A percentile compares a stretch with the other conserved stretches of the same genome.
Evolutionary conservation across 2,797 vertebrate genomes (phyloP).

Genomic region (Triplophysa bombifrons): DNA sequence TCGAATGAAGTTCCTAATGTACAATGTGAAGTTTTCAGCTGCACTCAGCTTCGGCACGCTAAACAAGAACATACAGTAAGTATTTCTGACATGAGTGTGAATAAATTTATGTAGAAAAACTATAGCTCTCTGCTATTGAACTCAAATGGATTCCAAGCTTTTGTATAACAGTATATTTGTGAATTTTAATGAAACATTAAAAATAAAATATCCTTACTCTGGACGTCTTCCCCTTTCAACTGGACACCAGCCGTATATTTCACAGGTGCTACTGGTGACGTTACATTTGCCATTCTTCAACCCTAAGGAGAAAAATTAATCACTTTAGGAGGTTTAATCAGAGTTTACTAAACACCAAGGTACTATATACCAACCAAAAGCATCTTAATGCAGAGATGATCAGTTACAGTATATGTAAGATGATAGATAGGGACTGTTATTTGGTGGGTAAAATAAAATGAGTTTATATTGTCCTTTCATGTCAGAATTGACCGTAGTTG

Average conservation of each 20-base stretch:
- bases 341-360: background rate
- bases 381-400: too few relatives aligned
- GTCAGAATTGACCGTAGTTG: too few relatives aligned
- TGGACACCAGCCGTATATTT: slow-evolving; percentile 92
- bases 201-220: slow-evolving; percentile 61
- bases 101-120: background rate
- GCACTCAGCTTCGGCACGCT: slow-evolving; percentile 79
- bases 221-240: slow-evolving; percentile 71
- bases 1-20: slow-evolving; percentile 90
- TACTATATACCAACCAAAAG: too few relatives aligned
- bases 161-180: background rate
- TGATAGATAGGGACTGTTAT: too few relatives aligned
- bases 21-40: slow-evolving; percentile 92
- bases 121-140: background rate
- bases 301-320: slow-evolving; percentile 67
- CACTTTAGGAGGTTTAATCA: background rate
- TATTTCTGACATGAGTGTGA: background rate
- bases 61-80: slow-evolving; percentile 37
- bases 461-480: too few relatives aligned
- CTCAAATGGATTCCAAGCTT: too few relatives aligned
- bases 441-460: too few relatives aligned
- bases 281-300: slow-evolving; percentile 84
- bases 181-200: background rate
- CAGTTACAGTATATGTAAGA: too few relatives aligned
- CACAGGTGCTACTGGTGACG: slow-evolving; percentile 80